Percentiles rank a stretch among this genome's conserved stretches.
These are phyloP conservation scores for Oligia latruncula DNA, from an alignment of 2,888 invertebrate genomes.

Conservation along the genomic window DNA sequence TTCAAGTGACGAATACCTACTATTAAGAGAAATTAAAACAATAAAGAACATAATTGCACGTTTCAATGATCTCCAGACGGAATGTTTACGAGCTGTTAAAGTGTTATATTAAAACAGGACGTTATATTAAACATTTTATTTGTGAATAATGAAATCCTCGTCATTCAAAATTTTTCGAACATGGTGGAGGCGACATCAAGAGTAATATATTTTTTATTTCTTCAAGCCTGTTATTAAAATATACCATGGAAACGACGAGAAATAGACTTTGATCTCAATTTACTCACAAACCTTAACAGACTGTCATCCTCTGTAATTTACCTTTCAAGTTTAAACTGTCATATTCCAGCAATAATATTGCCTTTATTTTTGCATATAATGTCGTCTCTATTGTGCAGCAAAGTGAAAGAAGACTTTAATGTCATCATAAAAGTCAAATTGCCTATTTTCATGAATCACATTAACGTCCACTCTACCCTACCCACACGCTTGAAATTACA, in stretches of 20 bases:
- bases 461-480: conserved; percentile 71
- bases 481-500: conserved; percentile 73
- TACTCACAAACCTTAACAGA: not conserved
- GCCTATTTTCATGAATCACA: conserved; percentile 75
- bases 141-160: conserved; percentile 15
- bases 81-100: conserved; percentile 73
- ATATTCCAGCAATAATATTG: conserved; percentile 36
- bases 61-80: conserved; percentile 74
- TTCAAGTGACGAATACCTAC: conserved; percentile 56
- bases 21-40: conserved; percentile 71
- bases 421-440: conserved; percentile 75
- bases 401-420: conserved; percentile 73
- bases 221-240: not conserved
- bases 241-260: not conserved
- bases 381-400: conserved; percentile 66
- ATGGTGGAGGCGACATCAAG: not conserved
- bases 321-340: conserved; percentile 17
- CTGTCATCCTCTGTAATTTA: conserved; percentile 8
- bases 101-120: conserved; percentile 40
- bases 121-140: conserved; percentile 23
- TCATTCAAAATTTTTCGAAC: not conserved
- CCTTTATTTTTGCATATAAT: conserved; percentile 60
- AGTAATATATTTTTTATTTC: not conserved
- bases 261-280: conserved; percentile 6
- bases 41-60: conserved; percentile 77